phyloP scores from a whole-genome alignment of 1,140 invertebrate genomes.

The Eufriesea mexicana region DNA sequence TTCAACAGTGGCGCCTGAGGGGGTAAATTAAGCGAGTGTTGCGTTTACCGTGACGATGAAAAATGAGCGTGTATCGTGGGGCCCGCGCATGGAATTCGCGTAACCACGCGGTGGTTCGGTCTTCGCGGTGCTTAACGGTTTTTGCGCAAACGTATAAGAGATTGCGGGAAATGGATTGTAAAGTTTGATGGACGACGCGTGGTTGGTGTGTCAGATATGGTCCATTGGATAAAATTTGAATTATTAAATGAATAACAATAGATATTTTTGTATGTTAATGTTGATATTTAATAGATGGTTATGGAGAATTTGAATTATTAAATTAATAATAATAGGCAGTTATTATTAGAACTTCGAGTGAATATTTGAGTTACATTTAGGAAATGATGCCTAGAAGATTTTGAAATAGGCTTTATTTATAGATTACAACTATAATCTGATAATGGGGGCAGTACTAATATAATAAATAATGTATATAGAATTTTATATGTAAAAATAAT shows the following conservation, averaged over 20 bases:
- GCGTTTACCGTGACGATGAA: slow-evolving; percentile 34
- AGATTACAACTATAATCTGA: too few species aligned
- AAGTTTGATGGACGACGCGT: slow-evolving; percentile 5
- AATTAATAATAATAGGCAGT: too few species aligned
- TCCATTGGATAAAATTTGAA: background rate
- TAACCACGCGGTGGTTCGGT: background rate
- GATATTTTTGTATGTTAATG: background rate
- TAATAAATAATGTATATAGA: too few species aligned
- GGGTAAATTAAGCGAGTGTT: slow-evolving; percentile 79
- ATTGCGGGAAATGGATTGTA: background rate
- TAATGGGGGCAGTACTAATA: too few species aligned
- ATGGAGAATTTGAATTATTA: background rate
- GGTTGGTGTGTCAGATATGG: background rate
- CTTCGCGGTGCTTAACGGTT: slow-evolving; percentile 28
- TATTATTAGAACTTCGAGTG: background rate
- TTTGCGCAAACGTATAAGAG: slow-evolving; percentile 9
- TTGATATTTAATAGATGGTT: too few species aligned
- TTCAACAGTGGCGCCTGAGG: slow-evolving; percentile 87
- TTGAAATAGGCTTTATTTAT: background rate
- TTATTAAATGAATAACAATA: background rate
- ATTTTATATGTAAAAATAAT: too few species aligned
- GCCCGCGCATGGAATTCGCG: background rate
- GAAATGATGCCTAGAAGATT: too few species aligned
- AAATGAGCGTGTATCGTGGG: slow-evolving; percentile 20
- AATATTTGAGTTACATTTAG: background rate